Percentiles rank a stretch among this genome's conserved stretches.
phyloP scores from a whole-genome alignment of 2,797 vertebrate genomes.

The Peromyscus melanophrys region DNA sequence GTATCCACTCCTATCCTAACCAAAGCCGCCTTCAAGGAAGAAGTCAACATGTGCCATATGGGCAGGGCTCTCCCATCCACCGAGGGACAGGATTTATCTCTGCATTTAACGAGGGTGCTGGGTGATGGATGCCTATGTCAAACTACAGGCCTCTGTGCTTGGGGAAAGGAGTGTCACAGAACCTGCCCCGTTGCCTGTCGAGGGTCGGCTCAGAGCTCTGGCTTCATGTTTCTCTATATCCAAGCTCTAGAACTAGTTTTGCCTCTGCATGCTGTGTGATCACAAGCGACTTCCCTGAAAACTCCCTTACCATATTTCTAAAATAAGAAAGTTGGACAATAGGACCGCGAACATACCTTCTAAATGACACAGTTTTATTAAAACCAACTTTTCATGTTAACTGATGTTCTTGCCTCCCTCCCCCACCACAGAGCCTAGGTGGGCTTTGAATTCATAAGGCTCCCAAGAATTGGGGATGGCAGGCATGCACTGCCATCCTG shows the following conservation, averaged over 20 bases:
- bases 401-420: neutral
- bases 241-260: conserved; percentile 12
- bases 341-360: neutral
- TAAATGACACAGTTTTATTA: neutral
- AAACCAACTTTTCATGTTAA: neutral
- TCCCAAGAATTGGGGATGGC: neutral
- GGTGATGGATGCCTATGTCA: neutral
- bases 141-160: neutral
- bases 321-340: neutral
- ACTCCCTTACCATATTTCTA: neutral
- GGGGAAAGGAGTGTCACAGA: neutral
- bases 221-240: neutral
- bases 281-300: neutral
- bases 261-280: neutral
- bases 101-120: neutral
- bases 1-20: neutral
- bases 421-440: neutral
- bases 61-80: neutral
- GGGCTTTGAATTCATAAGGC: neutral
- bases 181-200: neutral
- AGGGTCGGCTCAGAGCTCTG: neutral
- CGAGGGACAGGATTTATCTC: neutral
- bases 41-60: rapidly evolving
- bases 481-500: neutral
- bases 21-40: neutral